Conservation (phyloP, 2,113 vertebrate genomes). For the Zapornia atra region DNA sequence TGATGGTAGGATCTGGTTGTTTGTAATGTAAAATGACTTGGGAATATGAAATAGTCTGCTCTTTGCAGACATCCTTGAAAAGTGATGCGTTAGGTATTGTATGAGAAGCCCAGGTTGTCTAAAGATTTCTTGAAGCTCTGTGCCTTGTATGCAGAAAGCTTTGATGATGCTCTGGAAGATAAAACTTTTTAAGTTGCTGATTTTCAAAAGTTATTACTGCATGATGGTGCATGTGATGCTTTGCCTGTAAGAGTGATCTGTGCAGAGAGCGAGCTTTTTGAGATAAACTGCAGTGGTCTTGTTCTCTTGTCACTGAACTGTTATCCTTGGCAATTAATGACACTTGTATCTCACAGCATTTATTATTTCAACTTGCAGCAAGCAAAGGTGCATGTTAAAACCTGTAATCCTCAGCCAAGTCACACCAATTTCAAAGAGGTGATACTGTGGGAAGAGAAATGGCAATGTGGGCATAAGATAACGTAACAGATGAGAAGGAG, state of each 20-base stretch:
- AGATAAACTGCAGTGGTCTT: fast-evolving
- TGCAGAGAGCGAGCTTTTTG: neutral
- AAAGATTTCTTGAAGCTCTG: neutral
- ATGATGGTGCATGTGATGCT: neutral
- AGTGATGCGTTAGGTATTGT: neutral
- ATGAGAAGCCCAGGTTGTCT: neutral
- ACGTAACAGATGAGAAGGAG: neutral
- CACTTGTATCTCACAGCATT: neutral
- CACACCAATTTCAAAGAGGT: neutral
- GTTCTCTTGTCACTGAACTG: neutral
- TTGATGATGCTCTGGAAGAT: neutral
- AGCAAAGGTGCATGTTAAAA: neutral
- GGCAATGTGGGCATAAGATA: neutral
- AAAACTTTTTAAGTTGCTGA: neutral
- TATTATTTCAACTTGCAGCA: neutral
- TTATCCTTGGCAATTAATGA: neutral
- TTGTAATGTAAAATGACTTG: neutral
- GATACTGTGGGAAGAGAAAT: neutral
- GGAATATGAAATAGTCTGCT: neutral
- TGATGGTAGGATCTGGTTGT: neutral
- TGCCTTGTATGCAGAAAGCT: neutral
- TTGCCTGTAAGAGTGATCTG: neutral
- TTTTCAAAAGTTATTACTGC: neutral
- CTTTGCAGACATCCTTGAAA: neutral
- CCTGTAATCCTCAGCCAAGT: neutral